Base-by-base conservation (phyloP, 2,797 vertebrate species). In the Hafferia zeledoni region DNA sequence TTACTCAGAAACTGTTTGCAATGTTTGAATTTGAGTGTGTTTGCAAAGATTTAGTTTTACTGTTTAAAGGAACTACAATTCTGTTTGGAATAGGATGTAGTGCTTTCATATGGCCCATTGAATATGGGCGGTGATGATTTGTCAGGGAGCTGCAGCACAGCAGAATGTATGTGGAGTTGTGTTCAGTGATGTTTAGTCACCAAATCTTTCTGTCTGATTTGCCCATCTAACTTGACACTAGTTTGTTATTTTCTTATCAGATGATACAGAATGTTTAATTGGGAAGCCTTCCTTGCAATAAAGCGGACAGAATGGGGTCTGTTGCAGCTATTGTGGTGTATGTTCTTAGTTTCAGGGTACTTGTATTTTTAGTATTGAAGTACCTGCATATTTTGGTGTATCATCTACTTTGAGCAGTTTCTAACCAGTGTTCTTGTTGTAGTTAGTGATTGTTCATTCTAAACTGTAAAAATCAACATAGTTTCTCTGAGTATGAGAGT, bases 151-250 rank as follows among this genome's bases (percentile, higher is more conserved):
- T 83, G 65, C 7, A 30, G 86, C 61, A 33, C 39, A 72, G 11
- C 37, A 78, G 37, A 64, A 35, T 6, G 1, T 39, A 25, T 0
- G 0, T 35, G 23, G 64, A 81, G 23, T 41, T 80, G 28, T 31
- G n/a, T 46, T 93, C 25, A n/a, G 5, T 50, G 49, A 47, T 69
- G n/a, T 44, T 83, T 74, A 86, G 61, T 20, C 23, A 35, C 16
- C 28, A 61, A 27, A 69, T 72, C 20, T 93, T 81, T 24, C 47
- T 44, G 57, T 75, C 33, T 52, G 55, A 47, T 92, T 89, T 86
- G 30, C 27, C n/a, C 3, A 8, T 43, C 18, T 57, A 44, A 39
- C 60, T 61, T 72, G 35, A 91, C 90, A 52, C 5, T 4, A 59
- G 31, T 12, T 61, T 46, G 18, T 35, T 87, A 6, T 7, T 83